Evolutionary conservation across 2,113 vertebrate genomes (phyloP).

Genomic region (Agapornis roseicollis): DNA sequence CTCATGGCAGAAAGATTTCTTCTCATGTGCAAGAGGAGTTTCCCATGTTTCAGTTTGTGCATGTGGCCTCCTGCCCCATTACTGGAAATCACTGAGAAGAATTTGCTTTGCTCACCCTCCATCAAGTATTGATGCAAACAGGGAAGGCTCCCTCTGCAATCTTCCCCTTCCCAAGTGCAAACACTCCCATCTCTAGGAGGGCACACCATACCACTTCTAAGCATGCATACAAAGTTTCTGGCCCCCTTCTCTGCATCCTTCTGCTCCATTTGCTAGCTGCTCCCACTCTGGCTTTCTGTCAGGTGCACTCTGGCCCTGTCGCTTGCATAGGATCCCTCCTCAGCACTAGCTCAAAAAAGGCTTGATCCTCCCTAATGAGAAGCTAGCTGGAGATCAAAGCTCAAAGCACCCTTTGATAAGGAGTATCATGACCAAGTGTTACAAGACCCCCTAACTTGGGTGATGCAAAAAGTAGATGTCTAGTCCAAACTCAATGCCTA

Average conservation of each 20-base stretch:
- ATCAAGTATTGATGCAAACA: rapidly evolving
- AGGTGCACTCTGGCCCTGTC: neutral
- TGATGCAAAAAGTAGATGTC: neutral
- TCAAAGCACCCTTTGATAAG: neutral
- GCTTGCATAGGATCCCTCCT: neutral
- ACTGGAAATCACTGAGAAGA: neutral
- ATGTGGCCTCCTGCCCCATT: neutral
- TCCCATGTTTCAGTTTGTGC: neutral
- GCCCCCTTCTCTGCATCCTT: neutral
- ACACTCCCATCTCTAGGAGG: no score
- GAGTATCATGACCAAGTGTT: neutral
- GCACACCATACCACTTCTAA: neutral
- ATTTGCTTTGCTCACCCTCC: no score
- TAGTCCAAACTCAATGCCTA: neutral
- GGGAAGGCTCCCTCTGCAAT: neutral
- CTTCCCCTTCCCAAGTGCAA: no score
- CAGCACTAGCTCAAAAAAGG: neutral
- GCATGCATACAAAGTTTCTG: rapidly evolving
- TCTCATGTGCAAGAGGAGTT: neutral
- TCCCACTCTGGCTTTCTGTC: neutral
- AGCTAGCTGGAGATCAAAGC: neutral
- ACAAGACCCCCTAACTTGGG: neutral
- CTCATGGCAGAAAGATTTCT: neutral
- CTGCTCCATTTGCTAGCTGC: neutral
- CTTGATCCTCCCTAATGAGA: neutral